Evolutionary conservation across 2,888 invertebrate genomes (phyloP), one percentile per base, ranked within the genome.

Genomic region (Drosophila sordidula): DNA sequence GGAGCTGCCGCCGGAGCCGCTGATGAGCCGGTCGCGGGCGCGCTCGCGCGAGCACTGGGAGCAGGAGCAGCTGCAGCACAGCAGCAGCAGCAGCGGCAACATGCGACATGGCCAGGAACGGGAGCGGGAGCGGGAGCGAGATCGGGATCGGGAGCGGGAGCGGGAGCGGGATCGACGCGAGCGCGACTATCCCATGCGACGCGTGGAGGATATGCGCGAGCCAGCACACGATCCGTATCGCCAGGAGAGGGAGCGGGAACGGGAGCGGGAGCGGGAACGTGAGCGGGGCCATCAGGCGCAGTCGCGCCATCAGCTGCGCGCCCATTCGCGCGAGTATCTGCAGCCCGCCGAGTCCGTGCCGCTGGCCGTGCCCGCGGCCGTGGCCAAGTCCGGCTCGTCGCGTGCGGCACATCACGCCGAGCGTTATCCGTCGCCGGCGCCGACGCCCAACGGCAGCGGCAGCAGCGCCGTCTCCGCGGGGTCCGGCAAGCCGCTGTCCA

Each of bases 401-500:
- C 84, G 87, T 9, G 50, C 55, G 14, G 32, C 63, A 4, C 80
- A 76, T 34, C 67, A 67, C 34, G 68, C 68, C 46, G 85, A 84
- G 45, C 89, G 80, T 14, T 90, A 89, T 74, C 84, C 89, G 39
- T 75, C 88, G 18, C 79, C 87, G 49, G 76, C 87, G 4, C 81
- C 89, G 3, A 82, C 89, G n/a, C 89, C 90, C 39, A 80, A 78
- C 32, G 78, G 75, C 32, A 78, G 75, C 25, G 52, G 52, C 39
- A 29, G 46, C 16, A 56, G 55, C 39, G 58, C 11, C 44, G 14
- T 11, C 54, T 44, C 42, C 42, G 34, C 44, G 12, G 38, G 39
- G 38, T 70, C 84, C 14, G 77, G 85, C 25, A 92, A 92, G 56
- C 90, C 89, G 29, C 77, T 92, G 14, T 80, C 91, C 34, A 91